Evolutionary conservation across 2,888 invertebrate species (phyloP).

Genomic region (Esperia sulphurella): DNA sequence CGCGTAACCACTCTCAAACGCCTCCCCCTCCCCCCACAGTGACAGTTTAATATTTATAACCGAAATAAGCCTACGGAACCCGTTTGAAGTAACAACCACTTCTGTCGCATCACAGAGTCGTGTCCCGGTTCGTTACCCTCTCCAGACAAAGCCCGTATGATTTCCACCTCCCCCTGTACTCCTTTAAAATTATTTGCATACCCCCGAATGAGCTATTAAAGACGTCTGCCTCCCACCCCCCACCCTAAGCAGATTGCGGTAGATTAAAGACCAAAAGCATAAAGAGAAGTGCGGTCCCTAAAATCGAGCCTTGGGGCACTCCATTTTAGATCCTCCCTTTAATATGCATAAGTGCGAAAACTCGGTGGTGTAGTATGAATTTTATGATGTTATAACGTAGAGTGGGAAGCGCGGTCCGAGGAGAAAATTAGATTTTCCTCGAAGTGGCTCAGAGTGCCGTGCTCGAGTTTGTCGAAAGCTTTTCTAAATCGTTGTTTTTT

Average conservation of each 20-base stretch:
- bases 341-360: constrained; percentile 64
- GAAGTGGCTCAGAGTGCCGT: constrained; percentile 60
- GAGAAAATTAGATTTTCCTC: constrained; percentile 75
- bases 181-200: constrained; percentile 76
- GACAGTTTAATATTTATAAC: constrained; percentile 72
- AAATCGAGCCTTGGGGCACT: constrained; percentile 41
- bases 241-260: constrained; percentile 77
- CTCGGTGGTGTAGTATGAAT: constrained; percentile 50
- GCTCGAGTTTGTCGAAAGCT: constrained; percentile 71
- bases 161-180: constrained; percentile 41
- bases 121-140: constrained; percentile 72
- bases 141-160: constrained; percentile 77
- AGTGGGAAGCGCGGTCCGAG: constrained; percentile 53
- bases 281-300: constrained; percentile 54
- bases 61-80: constrained; percentile 56
- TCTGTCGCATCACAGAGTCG: constrained; percentile 69
- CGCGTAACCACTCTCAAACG: constrained; percentile 54
- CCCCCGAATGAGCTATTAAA: constrained; percentile 79
- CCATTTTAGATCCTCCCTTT: constrained; percentile 56
- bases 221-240: constrained; percentile 61
- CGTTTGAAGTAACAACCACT: constrained; percentile 66
- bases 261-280: constrained; percentile 77
- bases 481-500: constrained; percentile 54
- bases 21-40: constrained; percentile 33
- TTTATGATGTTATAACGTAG: constrained; percentile 63